A percentile compares a stretch with the other conserved stretches of the same genome.
phyloP scores from a whole-genome alignment of 1,140 invertebrate species.

The Zaprionus camerounensis region DNA sequence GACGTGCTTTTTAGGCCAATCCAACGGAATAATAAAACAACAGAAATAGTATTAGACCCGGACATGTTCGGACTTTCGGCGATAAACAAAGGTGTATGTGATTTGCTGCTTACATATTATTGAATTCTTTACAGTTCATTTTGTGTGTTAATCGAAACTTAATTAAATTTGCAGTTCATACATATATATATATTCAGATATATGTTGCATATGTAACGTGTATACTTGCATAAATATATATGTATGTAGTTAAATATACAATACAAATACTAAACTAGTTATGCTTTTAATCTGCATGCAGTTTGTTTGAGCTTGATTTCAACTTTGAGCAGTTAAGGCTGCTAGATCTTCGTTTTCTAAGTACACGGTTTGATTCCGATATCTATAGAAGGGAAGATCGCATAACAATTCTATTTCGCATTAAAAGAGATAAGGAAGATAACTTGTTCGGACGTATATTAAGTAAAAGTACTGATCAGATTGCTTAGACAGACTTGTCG shows the following conservation, averaged over 20 bases:
- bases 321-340: too few species aligned
- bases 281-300: too few species aligned
- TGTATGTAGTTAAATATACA: conserved; percentile 1
- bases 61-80: conserved; percentile 25
- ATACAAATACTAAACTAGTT: too few species aligned
- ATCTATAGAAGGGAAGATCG: too few species aligned
- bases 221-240: neutral
- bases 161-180: conserved; percentile 53
- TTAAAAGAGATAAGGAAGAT: too few species aligned
- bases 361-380: too few species aligned
- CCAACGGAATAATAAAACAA: conserved; percentile 2
- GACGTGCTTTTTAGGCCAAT: conserved; percentile 55
- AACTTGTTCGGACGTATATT: too few species aligned
- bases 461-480: too few species aligned
- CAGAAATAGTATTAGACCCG: conserved; percentile 22
- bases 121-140: conserved; percentile 42
- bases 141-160: conserved; percentile 49
- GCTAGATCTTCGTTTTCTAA: too few species aligned
- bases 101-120: conserved; percentile 59
- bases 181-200: conserved; percentile 10
- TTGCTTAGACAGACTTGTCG: too few species aligned
- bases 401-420: too few species aligned
- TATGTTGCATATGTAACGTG: neutral
- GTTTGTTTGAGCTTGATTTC: too few species aligned
- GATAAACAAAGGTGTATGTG: conserved; percentile 61